phyloP scores from a whole-genome alignment of 92 coral and sea anemone genomes.

The Zoanthus sansibaricus region DNA sequence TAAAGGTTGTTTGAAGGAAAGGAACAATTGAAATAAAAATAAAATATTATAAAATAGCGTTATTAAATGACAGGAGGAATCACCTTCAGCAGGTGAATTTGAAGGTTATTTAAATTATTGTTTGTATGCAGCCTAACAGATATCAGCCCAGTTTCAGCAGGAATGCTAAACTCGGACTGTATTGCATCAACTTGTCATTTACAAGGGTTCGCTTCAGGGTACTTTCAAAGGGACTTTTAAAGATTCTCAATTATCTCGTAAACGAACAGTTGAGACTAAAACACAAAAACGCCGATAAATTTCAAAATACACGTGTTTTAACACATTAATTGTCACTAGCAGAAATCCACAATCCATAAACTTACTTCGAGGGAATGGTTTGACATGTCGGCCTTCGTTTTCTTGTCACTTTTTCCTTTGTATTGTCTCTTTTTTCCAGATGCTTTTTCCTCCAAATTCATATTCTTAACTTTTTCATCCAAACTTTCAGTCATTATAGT shows the following conservation, averaged over 20 bases:
- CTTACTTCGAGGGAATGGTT: slow-evolving; percentile 28
- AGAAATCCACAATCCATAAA: not conserved
- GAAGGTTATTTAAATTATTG: not conserved
- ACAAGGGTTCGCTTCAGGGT: not conserved
- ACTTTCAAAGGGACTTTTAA: not conserved
- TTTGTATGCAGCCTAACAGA: not conserved
- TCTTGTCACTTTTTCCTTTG: slow-evolving; percentile 41
- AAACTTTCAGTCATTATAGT: slow-evolving; percentile 32
- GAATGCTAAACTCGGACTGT: not conserved
- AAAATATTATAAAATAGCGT: no score
- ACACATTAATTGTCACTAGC: not conserved
- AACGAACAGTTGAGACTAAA: not conserved
- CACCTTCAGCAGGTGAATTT: no score
- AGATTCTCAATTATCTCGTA: not conserved
- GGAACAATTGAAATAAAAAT: no score
- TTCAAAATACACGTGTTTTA: not conserved
- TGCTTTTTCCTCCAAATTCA: slow-evolving; percentile 33
- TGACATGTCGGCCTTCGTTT: slow-evolving; percentile 17
- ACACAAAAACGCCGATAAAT: not conserved
- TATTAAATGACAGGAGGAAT: no score
- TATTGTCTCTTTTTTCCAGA: slow-evolving; percentile 47
- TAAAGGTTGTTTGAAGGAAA: no score
- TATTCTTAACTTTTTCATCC: slow-evolving; percentile 28
- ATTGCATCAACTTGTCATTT: not conserved
- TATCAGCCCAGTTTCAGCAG: not conserved